Base-by-base conservation (phyloP, 2,797 vertebrate species). In the Alfaro cultratus region DNA sequence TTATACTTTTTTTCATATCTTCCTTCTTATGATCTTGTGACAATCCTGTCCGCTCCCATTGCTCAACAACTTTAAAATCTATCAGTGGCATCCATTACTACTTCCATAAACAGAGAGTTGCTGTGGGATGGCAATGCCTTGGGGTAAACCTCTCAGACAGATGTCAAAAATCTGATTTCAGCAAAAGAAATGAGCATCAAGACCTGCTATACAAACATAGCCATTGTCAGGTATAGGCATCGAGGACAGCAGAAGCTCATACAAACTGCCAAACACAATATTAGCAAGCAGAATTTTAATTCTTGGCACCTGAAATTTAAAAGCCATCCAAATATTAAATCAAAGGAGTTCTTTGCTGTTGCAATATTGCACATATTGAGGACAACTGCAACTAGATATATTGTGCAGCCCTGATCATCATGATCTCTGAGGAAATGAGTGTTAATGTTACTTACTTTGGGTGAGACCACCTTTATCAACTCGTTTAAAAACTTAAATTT, bases 401-500 rank as follows among this genome's bases (percentile, higher is more conserved):
- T 43, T 43, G 18, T n/a, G 68, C 68, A 43, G 68, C 68, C 68
- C 23, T 67, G 62, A 67, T 39, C 62, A 1, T 39, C 62, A 60
- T 7, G 0, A 47, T 39, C 18, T 4, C 1, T 46, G 5, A 16
- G 7, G 1, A 2, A 1, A 31, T 15, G 1, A 71, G 47, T 4
- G 51, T 45, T 45, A 26, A 1, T 8, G 31, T 21, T 2, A 81
- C 97, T 95, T 88, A 99, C 98, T 95, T 99, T 99, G 10, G 98
- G 98, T 85, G 98, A 99, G 79, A 99, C 97, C 46, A 99, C 97
- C 95, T 99, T 99, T 84, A 99, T 98, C 80, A 99, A 89, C 88
- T 99, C 98, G 1, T 99, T 99, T 89, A 99, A 91, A 95, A 99
- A 99, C 26, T 97, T 94, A 95, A 99, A 99, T 91, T 99, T 99